Evolutionary conservation across 2,888 invertebrate genomes (phyloP).

Genomic region (Macrosiphum euphorbiae): DNA sequence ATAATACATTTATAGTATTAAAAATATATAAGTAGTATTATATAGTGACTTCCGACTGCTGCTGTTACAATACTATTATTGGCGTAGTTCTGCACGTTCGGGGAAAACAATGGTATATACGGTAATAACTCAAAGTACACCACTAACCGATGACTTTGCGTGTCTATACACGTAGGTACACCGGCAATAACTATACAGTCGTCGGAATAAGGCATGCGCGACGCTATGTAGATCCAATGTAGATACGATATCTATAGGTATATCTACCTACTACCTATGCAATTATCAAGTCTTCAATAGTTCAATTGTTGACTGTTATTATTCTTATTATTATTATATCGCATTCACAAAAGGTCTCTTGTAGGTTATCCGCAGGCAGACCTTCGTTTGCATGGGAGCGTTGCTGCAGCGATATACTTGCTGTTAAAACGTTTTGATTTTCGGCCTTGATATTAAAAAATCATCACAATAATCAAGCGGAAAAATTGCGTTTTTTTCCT

Average conservation of each 20-base stretch:
- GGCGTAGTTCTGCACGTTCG: background rate
- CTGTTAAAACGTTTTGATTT: conserved; percentile 23
- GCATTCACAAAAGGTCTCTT: conserved; percentile 26
- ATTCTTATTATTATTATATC: background rate
- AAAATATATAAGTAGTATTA: background rate
- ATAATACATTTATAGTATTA: background rate
- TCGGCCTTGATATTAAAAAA: conserved; percentile 39
- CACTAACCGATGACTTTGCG: background rate
- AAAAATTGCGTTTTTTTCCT: conserved; percentile 9
- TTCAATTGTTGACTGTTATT: background rate
- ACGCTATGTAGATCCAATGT: background rate
- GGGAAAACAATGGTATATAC: background rate
- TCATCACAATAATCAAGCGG: conserved; percentile 22
- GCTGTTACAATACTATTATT: background rate
- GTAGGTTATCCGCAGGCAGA: conserved; percentile 6
- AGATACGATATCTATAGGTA: background rate
- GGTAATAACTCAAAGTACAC: background rate
- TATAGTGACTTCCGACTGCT: background rate
- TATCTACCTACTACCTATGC: background rate
- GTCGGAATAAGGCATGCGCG: background rate
- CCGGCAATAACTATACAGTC: background rate
- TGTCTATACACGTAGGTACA: background rate
- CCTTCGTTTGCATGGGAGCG: conserved; percentile 14
- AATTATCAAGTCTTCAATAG: conserved; percentile 19
- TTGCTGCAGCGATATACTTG: background rate